phyloP scores from a whole-genome alignment of 2,113 vertebrate genomes.

The Oncorhynchus nerka region DNA sequence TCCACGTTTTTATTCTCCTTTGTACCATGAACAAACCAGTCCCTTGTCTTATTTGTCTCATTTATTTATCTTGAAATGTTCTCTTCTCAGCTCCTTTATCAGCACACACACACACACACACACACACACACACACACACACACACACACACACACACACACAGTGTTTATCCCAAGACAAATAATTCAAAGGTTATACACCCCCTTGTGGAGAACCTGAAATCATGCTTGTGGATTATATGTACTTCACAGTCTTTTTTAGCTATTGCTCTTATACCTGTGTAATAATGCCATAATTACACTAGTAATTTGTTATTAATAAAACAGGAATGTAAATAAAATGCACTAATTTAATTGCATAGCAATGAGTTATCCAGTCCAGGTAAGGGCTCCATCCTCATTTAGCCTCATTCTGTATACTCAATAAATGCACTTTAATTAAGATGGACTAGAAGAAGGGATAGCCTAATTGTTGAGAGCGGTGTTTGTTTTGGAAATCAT shows the following conservation, averaged over 20 bases:
- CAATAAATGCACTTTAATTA: not conserved
- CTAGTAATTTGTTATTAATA: not conserved
- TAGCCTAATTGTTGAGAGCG: too few relatives aligned
- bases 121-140: too few relatives aligned
- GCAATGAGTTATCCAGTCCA: not conserved
- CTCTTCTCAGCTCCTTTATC: not conserved
- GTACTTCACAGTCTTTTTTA: not conserved
- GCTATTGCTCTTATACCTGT: not conserved
- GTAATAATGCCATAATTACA: not conserved
- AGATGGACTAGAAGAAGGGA: not conserved
- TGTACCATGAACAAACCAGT: not conserved
- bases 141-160: too few relatives aligned
- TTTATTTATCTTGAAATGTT: not conserved
- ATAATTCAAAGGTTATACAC: constrained; percentile 41
- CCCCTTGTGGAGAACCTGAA: constrained; percentile 66
- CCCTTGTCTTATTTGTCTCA: not conserved
- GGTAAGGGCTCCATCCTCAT: not conserved
- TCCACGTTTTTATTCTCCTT: too few relatives aligned
- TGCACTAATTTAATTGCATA: not conserved
- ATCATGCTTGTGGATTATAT: not conserved
- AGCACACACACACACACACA: too few relatives aligned
- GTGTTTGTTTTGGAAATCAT: not conserved
- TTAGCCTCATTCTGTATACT: not conserved
- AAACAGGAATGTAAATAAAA: not conserved
- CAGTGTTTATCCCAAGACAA: not conserved